Base-by-base conservation (phyloP, 2,113 vertebrate genomes). In the Eulemur rufifrons region DNA sequence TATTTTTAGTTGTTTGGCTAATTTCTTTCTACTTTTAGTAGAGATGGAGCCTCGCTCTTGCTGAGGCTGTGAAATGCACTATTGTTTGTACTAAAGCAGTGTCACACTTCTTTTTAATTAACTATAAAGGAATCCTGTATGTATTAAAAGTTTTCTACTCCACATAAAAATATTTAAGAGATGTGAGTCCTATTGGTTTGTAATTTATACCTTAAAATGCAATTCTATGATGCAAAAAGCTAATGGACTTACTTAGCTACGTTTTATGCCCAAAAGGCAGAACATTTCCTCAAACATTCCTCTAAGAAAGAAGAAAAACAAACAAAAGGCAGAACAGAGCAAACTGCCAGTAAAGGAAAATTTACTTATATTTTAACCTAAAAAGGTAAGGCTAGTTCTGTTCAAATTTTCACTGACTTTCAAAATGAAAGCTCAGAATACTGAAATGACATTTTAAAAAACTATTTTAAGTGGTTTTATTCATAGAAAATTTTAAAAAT, bases 381-480 rank as follows among this genome's bases (percentile, higher is more conserved):
- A 85, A 83, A 81, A 37, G n/a, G 32, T 95, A 74, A 95, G 23
- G 17, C 25, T 89, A 88, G 5, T 85, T 52, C 39, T 74, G 15
- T 74, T 77, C 9, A 80, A 84, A 84, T 84, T 88, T 88, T 88
- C 39, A 88, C 29, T 68, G n/a, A 85, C 21, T 94, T 85, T 95
- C 18, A 86, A 85, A 91, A 87, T 39, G 59, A 73, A 59, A 90
- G 15, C 17, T 92, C 64, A 68, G 71, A 86, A 85, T 92, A 78
- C n/a, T 93, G 56, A 85, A 68, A 81, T 76, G 66, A 86, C 56
- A 89, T 37, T 85, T 90, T 82, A 21, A 91, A 91, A 56, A 85
- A 50, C 50, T 17, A 86, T 89, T 92, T 85, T 94, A 92, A 89
- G 73, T 85, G 66, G 50, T 81, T 96, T 95, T 74, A 45, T 42